Base-by-base conservation (phyloP, 2,797 vertebrate species). In the Coluber constrictor region DNA sequence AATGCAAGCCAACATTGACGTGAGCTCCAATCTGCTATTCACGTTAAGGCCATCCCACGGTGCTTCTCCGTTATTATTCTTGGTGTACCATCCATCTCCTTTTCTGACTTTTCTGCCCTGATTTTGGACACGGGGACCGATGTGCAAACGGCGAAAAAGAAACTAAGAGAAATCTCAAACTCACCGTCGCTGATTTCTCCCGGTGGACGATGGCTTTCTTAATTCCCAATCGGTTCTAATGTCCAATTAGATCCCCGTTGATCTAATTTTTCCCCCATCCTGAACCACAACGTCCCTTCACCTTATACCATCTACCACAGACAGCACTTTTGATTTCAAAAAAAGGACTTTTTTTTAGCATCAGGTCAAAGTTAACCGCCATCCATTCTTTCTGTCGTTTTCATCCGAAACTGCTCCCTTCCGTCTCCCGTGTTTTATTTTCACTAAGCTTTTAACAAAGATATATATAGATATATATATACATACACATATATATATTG, bases 1-100 rank as follows among this genome's bases (percentile, higher is more conserved):
- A 83, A 83, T 91, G 88, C 92, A 87, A 92, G 70, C 86, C n/a
- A 90, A 60, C 94, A 74, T 60, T 86, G 94, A 95, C 94, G 94
- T 93, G 87, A 96, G 96, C 96, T 96, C 97, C 95, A 97, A 96
- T 95, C 93, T 95, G 96, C 97, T 96, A 96, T 94, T 97, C 94
- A 94, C 96, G 93, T 95, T 94, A 95, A 94, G 94, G 94, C 15
- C 94, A 94, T 96, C 96, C 92, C 94, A 91, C 94, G 95, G 90
- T 93, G 93, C 95, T 95, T 32, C 66, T 95, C 93, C 94, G 79
- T 95, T 27, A 91, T 94, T 95, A 94, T 96, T 93, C 60, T 92
- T 95, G 96, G 87, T 96, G 95, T 97, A 97, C 88, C 92, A 87
- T 96, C 95, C 95, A 96, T 95, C 95, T 97, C 96, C 95, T 4